Conservation (phyloP, 2,113 vertebrate genomes). For the Mus pahari region DNA sequence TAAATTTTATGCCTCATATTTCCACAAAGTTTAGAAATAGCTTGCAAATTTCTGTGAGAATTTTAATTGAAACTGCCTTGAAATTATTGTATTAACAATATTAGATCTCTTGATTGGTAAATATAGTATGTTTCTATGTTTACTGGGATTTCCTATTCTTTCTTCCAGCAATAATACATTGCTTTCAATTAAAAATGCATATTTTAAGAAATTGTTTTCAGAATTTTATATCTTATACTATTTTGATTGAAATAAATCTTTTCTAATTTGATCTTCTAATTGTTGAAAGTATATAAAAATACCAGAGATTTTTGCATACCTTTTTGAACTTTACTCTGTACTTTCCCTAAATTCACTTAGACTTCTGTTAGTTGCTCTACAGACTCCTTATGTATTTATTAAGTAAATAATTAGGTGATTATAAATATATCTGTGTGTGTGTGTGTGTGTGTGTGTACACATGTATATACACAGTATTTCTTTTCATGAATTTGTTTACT, state of each 20-base stretch:
- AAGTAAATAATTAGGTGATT: neutral
- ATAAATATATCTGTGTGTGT: neutral
- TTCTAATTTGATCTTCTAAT: neutral
- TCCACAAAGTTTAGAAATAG: neutral
- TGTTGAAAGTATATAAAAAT: neutral
- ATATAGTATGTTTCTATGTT: neutral
- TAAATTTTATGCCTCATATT: neutral
- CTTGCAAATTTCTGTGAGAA: neutral
- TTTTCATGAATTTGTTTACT: neutral
- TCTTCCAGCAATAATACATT: neutral
- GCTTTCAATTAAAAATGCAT: neutral
- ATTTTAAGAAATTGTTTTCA: neutral
- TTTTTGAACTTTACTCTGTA: neutral
- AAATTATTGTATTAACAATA: neutral
- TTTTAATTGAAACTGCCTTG: neutral
- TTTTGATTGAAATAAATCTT: neutral
- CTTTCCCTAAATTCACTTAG: neutral
- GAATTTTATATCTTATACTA: neutral
- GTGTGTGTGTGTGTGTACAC: accelerated
- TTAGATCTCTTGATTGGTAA: neutral
- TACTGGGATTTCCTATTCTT: neutral
- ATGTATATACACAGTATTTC: neutral
- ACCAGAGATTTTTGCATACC: neutral
- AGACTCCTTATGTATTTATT: neutral
- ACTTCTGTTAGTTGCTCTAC: neutral